Evolutionary conservation across 2,888 invertebrate genomes (phyloP).

Genomic region (Pilophorus perplexus): DNA sequence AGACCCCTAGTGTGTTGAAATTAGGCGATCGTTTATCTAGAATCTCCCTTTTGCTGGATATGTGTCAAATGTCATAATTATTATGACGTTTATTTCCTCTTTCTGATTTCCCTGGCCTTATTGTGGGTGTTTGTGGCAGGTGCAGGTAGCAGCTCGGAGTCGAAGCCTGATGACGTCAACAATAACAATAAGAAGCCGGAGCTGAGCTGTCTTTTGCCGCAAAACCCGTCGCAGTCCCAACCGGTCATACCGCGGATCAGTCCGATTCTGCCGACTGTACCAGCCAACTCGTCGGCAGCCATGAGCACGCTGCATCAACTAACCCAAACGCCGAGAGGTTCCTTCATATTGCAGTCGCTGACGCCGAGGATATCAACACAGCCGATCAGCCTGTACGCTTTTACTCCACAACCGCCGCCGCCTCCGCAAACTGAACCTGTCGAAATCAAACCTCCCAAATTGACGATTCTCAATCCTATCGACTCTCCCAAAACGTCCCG

Average conservation of each 20-base stretch:
- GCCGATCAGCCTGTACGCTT: slow-evolving; percentile 42
- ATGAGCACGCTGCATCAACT: slow-evolving; percentile 44
- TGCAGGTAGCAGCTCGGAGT: slow-evolving; percentile 36
- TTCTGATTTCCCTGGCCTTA: too few species aligned
- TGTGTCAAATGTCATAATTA: too few species aligned
- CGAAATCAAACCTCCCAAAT: slow-evolving; percentile 18
- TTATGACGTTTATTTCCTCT: too few species aligned
- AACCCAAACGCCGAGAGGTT: slow-evolving; percentile 44
- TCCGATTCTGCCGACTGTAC: slow-evolving; percentile 43
- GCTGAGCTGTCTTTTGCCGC: slow-evolving; percentile 64
- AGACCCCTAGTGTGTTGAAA: too few species aligned
- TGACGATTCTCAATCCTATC: slow-evolving; percentile 57
- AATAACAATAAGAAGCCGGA: slow-evolving; percentile 56
- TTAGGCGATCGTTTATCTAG: too few species aligned
- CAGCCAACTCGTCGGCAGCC: slow-evolving; percentile 43
- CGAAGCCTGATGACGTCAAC: slow-evolving; percentile 49
- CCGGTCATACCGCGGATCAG: slow-evolving; percentile 26
- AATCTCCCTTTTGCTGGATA: too few species aligned
- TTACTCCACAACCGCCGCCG: slow-evolving; percentile 40
- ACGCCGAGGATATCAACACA: slow-evolving; percentile 42
- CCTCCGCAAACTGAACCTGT: slow-evolving; percentile 28
- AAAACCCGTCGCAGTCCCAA: slow-evolving; percentile 54
- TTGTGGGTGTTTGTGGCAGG: too few species aligned
- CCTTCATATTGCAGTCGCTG: slow-evolving; percentile 44
- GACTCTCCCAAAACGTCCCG: slow-evolving; percentile 56